phyloP scores from a whole-genome alignment of 1,140 invertebrate genomes.

The Calephelis nemesis region DNA sequence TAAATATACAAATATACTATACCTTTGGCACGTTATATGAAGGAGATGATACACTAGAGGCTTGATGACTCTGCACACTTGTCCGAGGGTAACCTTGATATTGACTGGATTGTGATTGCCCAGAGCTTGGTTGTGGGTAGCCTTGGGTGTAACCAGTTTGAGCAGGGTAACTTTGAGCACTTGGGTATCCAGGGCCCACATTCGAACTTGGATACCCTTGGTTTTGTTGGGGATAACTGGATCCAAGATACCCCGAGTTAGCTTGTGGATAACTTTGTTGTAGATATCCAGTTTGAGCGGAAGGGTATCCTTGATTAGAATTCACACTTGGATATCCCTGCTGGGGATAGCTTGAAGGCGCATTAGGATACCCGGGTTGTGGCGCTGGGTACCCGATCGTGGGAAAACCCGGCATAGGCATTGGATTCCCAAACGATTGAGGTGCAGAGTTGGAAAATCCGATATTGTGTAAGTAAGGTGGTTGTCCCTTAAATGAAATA shows the following conservation, averaged over 20 bases:
- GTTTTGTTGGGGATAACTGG: conserved; percentile 25
- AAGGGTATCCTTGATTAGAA: conserved; percentile 35
- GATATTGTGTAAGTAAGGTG: conserved; percentile 74
- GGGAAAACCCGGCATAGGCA: conserved; percentile 70
- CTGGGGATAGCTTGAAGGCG: conserved; percentile 36
- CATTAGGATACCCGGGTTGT: conserved; percentile 42
- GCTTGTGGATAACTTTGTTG: conserved; percentile 37
- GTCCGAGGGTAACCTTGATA: conserved; percentile 36
- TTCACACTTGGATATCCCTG: conserved; percentile 2
- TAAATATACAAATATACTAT: conserved; percentile 39
- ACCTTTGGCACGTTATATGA: conserved; percentile 50
- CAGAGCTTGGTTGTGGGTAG: conserved; percentile 19
- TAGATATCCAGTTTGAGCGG: conserved; percentile 30
- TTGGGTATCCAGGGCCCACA: conserved; percentile 29
- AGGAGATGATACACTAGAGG: conserved; percentile 43
- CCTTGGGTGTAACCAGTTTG: conserved; percentile 29
- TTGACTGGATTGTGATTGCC: conserved; percentile 36
- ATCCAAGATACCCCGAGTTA: conserved; percentile 40
- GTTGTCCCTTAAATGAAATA: conserved; percentile 73
- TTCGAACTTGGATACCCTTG: conserved; percentile 46
- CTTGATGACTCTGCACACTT: conserved; percentile 41
- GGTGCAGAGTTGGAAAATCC: conserved; percentile 73
- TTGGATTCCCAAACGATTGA: conserved; percentile 75
- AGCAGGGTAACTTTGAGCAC: conserved; percentile 44
- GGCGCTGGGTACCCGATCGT: conserved; percentile 62